Evolutionary conservation across 64 coral and sea anemone genomes (phyloP).

Genomic region (Astreopora myriophthalma): DNA sequence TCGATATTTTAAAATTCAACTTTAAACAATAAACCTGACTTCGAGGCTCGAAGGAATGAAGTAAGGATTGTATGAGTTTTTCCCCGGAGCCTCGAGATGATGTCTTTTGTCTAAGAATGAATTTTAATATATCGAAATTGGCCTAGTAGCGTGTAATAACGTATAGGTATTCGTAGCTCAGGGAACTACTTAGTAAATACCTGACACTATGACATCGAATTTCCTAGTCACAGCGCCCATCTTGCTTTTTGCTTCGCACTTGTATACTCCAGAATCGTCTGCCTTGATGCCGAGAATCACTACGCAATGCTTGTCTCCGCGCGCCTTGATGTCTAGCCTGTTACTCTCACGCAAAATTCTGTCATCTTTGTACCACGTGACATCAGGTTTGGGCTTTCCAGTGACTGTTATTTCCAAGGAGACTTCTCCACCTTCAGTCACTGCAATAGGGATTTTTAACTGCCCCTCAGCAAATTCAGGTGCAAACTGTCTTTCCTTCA

Average conservation of each 20-base stretch:
- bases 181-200: background rate
- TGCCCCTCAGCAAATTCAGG: constrained; percentile 65
- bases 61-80: too few relatives aligned
- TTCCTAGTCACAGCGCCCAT: constrained; percentile 67
- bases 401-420: constrained; percentile 61
- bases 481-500: constrained; percentile 78
- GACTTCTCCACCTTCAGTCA: constrained; percentile 71
- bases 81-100: too few relatives aligned
- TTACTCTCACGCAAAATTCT: constrained; percentile 69
- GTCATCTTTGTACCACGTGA: constrained; percentile 86
- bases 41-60: too few relatives aligned
- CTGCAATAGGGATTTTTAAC: constrained; percentile 46
- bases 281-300: constrained; percentile 59
- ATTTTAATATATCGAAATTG: too few relatives aligned
- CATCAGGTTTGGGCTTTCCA: constrained; percentile 84
- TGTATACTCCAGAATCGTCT: constrained; percentile 85
- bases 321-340: constrained; percentile 61
- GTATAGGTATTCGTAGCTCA: too few relatives aligned
- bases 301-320: constrained; percentile 66
- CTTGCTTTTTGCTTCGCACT: constrained; percentile 88
- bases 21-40: too few relatives aligned
- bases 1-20: too few relatives aligned
- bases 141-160: too few relatives aligned
- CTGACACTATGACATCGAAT: constrained; percentile 70
- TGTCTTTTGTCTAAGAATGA: too few relatives aligned